Conservation (phyloP, 2,888 invertebrate genomes). For the Volucella inanis region DNA sequence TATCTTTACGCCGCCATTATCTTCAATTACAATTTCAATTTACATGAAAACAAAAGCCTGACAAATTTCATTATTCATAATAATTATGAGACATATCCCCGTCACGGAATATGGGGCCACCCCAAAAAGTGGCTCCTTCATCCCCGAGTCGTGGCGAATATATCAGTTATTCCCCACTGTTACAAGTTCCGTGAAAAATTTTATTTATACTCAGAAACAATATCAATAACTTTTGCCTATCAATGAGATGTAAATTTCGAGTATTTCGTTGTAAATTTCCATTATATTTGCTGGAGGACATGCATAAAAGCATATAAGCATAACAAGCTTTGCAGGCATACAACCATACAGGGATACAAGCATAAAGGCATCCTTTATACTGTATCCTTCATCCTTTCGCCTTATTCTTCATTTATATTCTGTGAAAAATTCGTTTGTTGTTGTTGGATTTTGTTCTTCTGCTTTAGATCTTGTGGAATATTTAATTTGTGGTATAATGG, state of each 20-base stretch:
- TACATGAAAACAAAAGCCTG: constrained; percentile 22
- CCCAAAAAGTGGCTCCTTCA: constrained; percentile 2
- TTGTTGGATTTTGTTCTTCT: constrained; percentile 2
- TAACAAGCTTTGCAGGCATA: no score
- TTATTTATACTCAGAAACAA: constrained; percentile 58
- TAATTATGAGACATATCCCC: constrained; percentile 14
- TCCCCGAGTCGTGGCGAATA: not conserved
- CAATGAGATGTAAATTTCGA: constrained; percentile 63
- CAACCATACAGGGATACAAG: not conserved
- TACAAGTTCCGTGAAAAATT: constrained; percentile 21
- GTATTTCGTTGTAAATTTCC: constrained; percentile 53
- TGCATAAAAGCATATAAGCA: constrained; percentile 6
- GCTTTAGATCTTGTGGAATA: constrained; percentile 35
- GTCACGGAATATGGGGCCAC: not conserved
- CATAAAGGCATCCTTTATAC: constrained; percentile 19
- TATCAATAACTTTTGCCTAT: constrained; percentile 62
- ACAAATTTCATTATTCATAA: constrained; percentile 39
- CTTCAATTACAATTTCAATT: constrained; percentile 48
- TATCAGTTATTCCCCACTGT: no score
- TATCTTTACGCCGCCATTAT: constrained; percentile 27
- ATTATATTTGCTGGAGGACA: constrained; percentile 40
- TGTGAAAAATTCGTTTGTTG: constrained; percentile 26
- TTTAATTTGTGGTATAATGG: constrained; percentile 62
- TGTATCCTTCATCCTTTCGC: constrained; percentile 26
- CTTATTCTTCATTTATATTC: constrained; percentile 59